Evolutionary conservation across 2,797 vertebrate genomes (phyloP), one percentile per base, ranked within the genome.

Genomic region (Galagoides demidoff): DNA sequence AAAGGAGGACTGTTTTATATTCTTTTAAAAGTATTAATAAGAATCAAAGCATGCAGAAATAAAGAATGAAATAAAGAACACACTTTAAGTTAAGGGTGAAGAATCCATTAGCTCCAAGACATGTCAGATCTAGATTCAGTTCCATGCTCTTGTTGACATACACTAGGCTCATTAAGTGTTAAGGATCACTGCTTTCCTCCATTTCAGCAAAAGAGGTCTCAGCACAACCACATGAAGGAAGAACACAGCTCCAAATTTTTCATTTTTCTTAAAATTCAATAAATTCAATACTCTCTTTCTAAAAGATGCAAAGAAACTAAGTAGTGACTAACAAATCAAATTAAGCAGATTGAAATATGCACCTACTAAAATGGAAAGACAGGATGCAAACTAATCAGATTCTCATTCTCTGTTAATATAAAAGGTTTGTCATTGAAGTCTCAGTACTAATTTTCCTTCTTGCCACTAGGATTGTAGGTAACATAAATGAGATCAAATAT

Each of bases 1-100:
- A 98, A 97, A 98, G 97, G 98, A 98, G 64, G 98, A 98, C 98
- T 98, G 95, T 96, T 98, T 97, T 96, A 57, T 39, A 78, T 68
- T 66, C 10, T 90, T 71, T 73, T 71, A 64, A 82, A 83, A 92
- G 82, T 71, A 88, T 85, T 89, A 89, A 63, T 31, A 91, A 97
- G 89, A 96, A 97, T 93, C 87, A 98, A 98, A 94, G 89, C 98
- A 98, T 97, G 98, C 97, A 97, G 97, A 98, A 98, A 97, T 43
- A 97, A 96, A 96, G 96, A 97, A 97, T 97, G 97, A 98, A 97
- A 97, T 34, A 94, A 85, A 98, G 96, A 63, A 93, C 83, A 93
- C 92, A 96, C 59, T 73, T 3, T 93, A 93, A 96, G 86, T 89
- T 76, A 86, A 95, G 79, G 90, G 20, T 39, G 25, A n/a, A 96